Evolutionary conservation across 2,888 invertebrate species (phyloP).

Genomic region (Tiliacea aurago): DNA sequence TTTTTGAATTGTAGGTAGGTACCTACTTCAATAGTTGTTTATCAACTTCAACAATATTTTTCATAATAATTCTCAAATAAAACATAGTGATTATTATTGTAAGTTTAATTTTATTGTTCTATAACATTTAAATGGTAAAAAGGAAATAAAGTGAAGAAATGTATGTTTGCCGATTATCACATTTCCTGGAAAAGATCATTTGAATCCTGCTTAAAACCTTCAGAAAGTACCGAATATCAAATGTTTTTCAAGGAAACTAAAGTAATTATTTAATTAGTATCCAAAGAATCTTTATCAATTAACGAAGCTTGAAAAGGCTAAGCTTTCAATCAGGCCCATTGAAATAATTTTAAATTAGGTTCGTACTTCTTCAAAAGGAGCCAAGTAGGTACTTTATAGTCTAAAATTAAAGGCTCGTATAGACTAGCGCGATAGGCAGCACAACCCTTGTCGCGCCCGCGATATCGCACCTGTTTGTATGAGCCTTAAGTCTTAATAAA

Average conservation of each 20-base stretch:
- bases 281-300: not conserved
- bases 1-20: not conserved
- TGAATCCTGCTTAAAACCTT: not conserved
- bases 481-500: not conserved
- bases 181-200: not conserved
- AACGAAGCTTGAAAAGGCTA: constrained; percentile 14
- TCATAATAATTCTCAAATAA: not conserved
- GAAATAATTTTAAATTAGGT: not conserved
- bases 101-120: not conserved
- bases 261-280: constrained; percentile 16
- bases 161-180: not conserved
- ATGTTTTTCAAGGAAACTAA: not conserved
- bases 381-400: too few relatives aligned
- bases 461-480: too few relatives aligned
- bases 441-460: too few relatives aligned
- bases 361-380: not conserved
- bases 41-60: too few relatives aligned
- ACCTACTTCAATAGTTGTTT: too few relatives aligned
- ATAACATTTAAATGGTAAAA: not conserved
- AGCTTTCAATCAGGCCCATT: not conserved
- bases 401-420: not conserved
- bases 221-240: not conserved
- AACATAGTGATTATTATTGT: not conserved
- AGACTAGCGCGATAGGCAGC: too few relatives aligned
- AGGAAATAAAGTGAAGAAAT: not conserved